Percentiles rank a stretch among this genome's conserved stretches.
Conservation (phyloP, 2,888 invertebrate genomes). For the Capitulum mitella region DNA sequence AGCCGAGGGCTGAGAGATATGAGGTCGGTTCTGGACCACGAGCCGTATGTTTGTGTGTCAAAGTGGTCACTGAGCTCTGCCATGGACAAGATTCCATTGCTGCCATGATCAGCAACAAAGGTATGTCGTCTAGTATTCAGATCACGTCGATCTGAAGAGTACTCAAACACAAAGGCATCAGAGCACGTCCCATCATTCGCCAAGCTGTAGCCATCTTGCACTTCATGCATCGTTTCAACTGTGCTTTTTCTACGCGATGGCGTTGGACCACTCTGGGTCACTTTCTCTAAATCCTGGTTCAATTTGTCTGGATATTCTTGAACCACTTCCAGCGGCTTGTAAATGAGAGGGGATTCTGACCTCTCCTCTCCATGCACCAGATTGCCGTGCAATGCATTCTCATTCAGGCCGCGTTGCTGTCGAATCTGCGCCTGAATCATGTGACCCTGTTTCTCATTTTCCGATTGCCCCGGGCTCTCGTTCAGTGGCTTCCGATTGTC, state of each 20-base stretch:
- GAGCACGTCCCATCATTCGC: too few relatives aligned
- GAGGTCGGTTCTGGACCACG: not conserved
- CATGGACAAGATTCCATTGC: too few relatives aligned
- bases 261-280: constrained; percentile 44
- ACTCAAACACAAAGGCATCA: too few relatives aligned
- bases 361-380: not conserved
- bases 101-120: too few relatives aligned
- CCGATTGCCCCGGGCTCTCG: constrained; percentile 66
- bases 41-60: too few relatives aligned
- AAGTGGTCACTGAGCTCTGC: too few relatives aligned
- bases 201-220: too few relatives aligned
- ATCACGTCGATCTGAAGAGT: too few relatives aligned
- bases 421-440: constrained; percentile 55
- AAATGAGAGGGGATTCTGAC: too few relatives aligned
- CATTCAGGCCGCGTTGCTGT: constrained; percentile 26
- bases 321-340: constrained; percentile 34
- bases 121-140: too few relatives aligned
- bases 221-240: too few relatives aligned
- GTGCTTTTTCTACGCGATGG: too few relatives aligned
- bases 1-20: not conserved
- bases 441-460: constrained; percentile 42
- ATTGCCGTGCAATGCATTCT: not conserved
- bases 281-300: constrained; percentile 22
- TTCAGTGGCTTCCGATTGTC: constrained; percentile 83
- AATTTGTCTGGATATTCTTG: constrained; percentile 35